These are phyloP conservation scores for Strigamia crassipes DNA, from an alignment of 2,888 invertebrate genomes.

Conservation along the genomic window DNA sequence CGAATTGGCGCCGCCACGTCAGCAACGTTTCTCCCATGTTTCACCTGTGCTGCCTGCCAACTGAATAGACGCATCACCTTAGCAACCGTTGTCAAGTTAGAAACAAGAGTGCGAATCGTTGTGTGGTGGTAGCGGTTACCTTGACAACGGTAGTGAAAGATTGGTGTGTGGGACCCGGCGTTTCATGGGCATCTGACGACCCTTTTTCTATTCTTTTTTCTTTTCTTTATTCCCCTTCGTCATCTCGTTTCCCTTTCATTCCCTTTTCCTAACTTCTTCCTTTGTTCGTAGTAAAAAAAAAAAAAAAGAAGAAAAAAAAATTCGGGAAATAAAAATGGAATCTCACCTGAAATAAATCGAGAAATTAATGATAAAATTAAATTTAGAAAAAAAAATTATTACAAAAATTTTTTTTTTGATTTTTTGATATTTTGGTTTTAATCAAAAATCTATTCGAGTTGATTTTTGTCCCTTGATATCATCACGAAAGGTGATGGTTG, in stretches of 20 bases:
- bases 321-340: neutral
- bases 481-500: constrained; percentile 25
- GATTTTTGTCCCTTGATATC: constrained; percentile 39
- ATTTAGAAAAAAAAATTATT: neutral
- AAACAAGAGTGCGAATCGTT: neutral
- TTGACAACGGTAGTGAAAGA: neutral
- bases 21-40: neutral
- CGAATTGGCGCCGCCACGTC: constrained; percentile 41
- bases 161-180: neutral
- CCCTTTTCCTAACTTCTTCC: neutral
- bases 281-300: neutral
- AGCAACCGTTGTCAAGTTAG: constrained; percentile 16
- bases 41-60: constrained; percentile 40
- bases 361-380: neutral
- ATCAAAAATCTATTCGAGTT: neutral
- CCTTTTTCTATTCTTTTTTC: constrained; percentile 23
- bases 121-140: constrained; percentile 26
- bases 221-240: constrained; percentile 22
- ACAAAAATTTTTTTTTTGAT: no score
- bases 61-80: constrained; percentile 33
- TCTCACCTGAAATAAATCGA: neutral
- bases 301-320: neutral
- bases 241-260: constrained; percentile 34
- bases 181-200: constrained; percentile 1
- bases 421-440: no score